phyloP scores from a whole-genome alignment of 2,113 vertebrate species.

The Pogonocichla stellata region DNA sequence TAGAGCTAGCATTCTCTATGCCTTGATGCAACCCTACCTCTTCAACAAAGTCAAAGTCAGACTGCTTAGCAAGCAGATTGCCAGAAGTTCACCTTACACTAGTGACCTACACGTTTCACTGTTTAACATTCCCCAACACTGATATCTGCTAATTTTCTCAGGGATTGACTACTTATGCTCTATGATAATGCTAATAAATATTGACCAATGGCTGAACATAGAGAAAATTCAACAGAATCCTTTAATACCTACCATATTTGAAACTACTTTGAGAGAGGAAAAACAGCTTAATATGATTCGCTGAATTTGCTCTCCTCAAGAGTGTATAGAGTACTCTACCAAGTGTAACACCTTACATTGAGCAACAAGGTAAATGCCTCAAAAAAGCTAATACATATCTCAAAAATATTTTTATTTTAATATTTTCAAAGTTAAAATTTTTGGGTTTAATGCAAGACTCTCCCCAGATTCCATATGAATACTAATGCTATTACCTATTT shows the following conservation, averaged over 20 bases:
- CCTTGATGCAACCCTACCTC: not conserved
- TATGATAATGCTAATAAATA: not conserved
- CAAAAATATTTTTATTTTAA: not conserved
- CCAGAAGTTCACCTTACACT: not conserved
- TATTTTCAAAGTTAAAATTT: not conserved
- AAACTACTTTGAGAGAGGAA: not conserved
- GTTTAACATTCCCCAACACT: not conserved
- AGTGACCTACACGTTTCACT: not conserved
- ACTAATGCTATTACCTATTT: not conserved
- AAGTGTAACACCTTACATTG: fast-evolving
- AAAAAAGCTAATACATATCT: not conserved
- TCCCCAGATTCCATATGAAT: not conserved
- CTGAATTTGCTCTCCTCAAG: not conserved
- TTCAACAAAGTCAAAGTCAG: not conserved
- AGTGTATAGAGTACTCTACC: not conserved
- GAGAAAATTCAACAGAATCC: not conserved
- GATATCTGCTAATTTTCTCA: not conserved
- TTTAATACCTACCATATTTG: not conserved
- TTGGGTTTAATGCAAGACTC: not conserved
- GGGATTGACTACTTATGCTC: not conserved
- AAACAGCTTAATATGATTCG: not conserved
- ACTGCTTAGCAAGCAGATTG: not conserved
- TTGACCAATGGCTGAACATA: not conserved
- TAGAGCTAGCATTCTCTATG: not conserved
- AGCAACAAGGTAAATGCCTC: not conserved